Conservation (phyloP, 2,888 invertebrate species). For the Metellina segmentata region DNA sequence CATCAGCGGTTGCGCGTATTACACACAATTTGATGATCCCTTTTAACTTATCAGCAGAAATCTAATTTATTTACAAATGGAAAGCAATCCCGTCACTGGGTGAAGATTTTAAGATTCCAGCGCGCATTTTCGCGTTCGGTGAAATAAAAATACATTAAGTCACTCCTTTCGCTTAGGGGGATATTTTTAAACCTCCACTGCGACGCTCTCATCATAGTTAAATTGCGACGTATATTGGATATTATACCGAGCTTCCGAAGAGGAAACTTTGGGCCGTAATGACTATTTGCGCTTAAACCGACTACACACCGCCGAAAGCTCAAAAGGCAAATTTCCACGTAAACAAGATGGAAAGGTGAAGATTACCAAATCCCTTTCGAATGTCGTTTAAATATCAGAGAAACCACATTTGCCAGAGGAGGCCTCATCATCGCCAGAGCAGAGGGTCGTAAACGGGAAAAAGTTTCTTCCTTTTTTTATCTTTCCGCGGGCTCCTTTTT, state of each 20-base stretch:
- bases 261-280: slow-evolving; percentile 44
- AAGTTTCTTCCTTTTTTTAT: slow-evolving; percentile 8
- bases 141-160: slow-evolving; percentile 67
- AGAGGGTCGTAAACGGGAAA: neutral
- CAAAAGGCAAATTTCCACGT: slow-evolving; percentile 66
- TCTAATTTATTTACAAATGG: slow-evolving; percentile 58
- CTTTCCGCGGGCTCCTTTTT: slow-evolving; percentile 31
- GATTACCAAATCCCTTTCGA: slow-evolving; percentile 63
- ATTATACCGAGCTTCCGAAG: slow-evolving; percentile 19
- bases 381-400: slow-evolving; percentile 71
- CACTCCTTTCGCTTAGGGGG: slow-evolving; percentile 35
- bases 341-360: slow-evolving; percentile 75
- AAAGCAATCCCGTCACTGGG: slow-evolving; percentile 15
- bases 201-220: slow-evolving; percentile 1
- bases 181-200: slow-evolving; percentile 48
- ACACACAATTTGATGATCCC: slow-evolving; percentile 28
- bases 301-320: slow-evolving; percentile 47
- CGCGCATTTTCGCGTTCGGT: slow-evolving; percentile 9
- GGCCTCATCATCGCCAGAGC: slow-evolving; percentile 33
- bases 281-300: slow-evolving; percentile 66
- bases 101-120: neutral
- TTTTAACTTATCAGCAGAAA: slow-evolving; percentile 45
- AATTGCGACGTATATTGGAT: slow-evolving; percentile 42
- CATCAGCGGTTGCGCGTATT: slow-evolving; percentile 15
- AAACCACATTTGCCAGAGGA: slow-evolving; percentile 55